Conservation (phyloP, 2,888 invertebrate species). For the Amphipoea oculea region DNA sequence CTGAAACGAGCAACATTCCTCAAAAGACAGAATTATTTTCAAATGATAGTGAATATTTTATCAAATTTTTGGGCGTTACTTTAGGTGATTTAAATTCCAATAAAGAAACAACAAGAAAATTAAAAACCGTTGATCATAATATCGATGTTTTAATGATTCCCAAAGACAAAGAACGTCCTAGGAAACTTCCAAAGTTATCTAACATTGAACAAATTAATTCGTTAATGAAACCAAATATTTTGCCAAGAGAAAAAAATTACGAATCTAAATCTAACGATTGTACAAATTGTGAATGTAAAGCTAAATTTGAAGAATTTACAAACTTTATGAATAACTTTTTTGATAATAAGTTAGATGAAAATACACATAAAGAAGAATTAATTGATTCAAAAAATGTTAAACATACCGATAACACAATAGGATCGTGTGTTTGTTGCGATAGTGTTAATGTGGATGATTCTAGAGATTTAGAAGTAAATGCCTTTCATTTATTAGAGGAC, state of each 20-base stretch:
- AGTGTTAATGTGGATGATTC: conserved; percentile 68
- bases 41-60: conserved; percentile 74
- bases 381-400: conserved; percentile 68
- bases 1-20: conserved; percentile 26
- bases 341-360: conserved; percentile 51
- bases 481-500: conserved; percentile 82
- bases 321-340: conserved; percentile 54
- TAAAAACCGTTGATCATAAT: conserved; percentile 14
- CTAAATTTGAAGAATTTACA: conserved; percentile 68
- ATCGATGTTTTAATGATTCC: conserved; percentile 3
- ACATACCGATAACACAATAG: conserved; percentile 41
- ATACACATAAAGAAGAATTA: conserved; percentile 62
- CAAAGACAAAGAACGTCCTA: conserved; percentile 25
- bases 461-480: conserved; percentile 83
- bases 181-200: conserved; percentile 21
- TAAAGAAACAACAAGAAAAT: conserved; percentile 40
- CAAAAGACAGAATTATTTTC: conserved; percentile 62
- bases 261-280: conserved; percentile 19
- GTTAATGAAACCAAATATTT: conserved; percentile 16
- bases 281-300: conserved; percentile 61
- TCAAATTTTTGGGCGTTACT: conserved; percentile 85
- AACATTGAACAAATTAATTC: conserved; percentile 18
- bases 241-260: conserved; percentile 12
- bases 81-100: conserved; percentile 70
- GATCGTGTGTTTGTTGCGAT: conserved; percentile 79